These are phyloP conservation scores for Corydoras maculifer DNA, from an alignment of 2,113 vertebrate genomes.

Conservation along the genomic window DNA sequence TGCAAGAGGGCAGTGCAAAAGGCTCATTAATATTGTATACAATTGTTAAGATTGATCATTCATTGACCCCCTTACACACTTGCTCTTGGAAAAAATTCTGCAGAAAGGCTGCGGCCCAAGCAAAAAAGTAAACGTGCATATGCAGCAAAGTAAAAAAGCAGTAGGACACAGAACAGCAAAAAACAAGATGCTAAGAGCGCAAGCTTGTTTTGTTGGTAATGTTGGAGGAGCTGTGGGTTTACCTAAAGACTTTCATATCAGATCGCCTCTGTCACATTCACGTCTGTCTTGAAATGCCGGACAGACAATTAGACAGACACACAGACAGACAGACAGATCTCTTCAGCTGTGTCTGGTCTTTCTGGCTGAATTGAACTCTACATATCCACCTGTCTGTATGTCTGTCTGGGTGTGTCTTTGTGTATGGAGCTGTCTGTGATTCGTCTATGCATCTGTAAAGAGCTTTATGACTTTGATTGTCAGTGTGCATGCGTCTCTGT, in stretches of 20 bases:
- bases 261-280: slow-evolving; percentile 53
- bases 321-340: slow-evolving; percentile 77
- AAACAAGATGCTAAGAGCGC: slow-evolving; percentile 38
- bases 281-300: slow-evolving; percentile 65
- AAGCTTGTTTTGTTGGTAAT: slow-evolving; percentile 39
- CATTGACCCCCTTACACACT: neutral
- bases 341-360: slow-evolving; percentile 65
- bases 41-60: neutral
- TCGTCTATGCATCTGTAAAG: slow-evolving; percentile 12
- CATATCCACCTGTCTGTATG: slow-evolving; percentile 66
- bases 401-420: slow-evolving; percentile 64
- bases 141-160: slow-evolving; percentile 30
- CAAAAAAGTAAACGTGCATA: slow-evolving; percentile 14
- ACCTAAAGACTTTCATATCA: slow-evolving; percentile 52
- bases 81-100: neutral
- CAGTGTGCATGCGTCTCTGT: slow-evolving; percentile 13
- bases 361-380: slow-evolving; percentile 61
- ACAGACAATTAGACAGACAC: slow-evolving; percentile 72
- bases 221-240: slow-evolving; percentile 43
- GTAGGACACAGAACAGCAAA: slow-evolving; percentile 25
- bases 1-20: slow-evolving; percentile 3
- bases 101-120: neutral
- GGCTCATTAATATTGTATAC: neutral
- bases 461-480: neutral
- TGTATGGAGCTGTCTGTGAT: slow-evolving; percentile 46